Evolutionary conservation across 2,888 invertebrate species (phyloP).

Genomic region (Trachelus troglodyta): DNA sequence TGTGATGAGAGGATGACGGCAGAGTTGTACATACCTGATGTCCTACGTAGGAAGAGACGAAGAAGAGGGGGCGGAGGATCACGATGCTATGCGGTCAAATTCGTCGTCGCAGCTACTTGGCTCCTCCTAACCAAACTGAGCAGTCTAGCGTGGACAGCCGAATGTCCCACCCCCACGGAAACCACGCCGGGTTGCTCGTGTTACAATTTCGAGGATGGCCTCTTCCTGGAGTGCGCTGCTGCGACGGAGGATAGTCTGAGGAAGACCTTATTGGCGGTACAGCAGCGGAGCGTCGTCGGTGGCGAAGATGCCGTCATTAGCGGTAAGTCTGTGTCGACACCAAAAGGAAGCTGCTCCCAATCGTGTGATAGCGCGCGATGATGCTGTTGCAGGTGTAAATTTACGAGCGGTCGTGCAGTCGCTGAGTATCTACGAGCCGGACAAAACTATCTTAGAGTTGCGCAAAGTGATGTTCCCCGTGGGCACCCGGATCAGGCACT

Average conservation of each 20-base stretch:
- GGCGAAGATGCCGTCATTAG: slow-evolving; percentile 78
- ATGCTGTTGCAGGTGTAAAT: too few relatives aligned
- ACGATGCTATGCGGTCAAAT: slow-evolving; percentile 10
- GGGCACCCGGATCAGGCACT: slow-evolving; percentile 67
- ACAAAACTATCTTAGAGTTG: slow-evolving; percentile 66
- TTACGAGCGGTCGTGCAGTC: slow-evolving; percentile 67
- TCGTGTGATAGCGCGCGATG: too few relatives aligned
- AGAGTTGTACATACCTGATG: too few relatives aligned
- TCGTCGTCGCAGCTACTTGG: neutral
- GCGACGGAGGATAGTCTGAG: slow-evolving; percentile 81
- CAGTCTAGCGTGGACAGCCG: slow-evolving; percentile 46
- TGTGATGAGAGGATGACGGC: too few relatives aligned
- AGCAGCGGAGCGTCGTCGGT: slow-evolving; percentile 60
- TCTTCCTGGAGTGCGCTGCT: slow-evolving; percentile 89
- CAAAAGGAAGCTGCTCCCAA: too few relatives aligned
- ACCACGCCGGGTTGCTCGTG: slow-evolving; percentile 82
- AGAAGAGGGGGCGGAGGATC: slow-evolving; percentile 5
- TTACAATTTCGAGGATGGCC: slow-evolving; percentile 91
- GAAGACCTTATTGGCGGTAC: slow-evolving; percentile 78
- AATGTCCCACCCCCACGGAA: slow-evolving; percentile 56
- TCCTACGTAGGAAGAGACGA: slow-evolving; percentile 14
- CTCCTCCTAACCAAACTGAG: neutral
- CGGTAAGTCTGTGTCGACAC: slow-evolving; percentile 65
- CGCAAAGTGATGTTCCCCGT: slow-evolving; percentile 65
- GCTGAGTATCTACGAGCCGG: slow-evolving; percentile 70